Base-by-base conservation (phyloP, 64 coral and sea anemone genomes). In the Dendrophyllia cribrosa region DNA sequence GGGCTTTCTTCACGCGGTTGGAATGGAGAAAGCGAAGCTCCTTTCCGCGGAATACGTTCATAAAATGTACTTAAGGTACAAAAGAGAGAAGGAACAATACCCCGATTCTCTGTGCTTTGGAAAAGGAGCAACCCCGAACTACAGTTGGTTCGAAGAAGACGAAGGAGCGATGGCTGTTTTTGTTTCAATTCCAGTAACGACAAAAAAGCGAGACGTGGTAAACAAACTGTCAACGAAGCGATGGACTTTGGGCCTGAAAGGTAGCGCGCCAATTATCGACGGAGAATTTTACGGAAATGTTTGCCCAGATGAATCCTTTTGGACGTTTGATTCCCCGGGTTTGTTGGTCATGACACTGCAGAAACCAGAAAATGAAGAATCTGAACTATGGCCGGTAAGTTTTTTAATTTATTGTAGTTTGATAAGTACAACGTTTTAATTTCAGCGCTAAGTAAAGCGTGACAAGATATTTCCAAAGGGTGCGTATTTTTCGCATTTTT, bases 101-200 rank as follows among this genome's bases (percentile, higher is more conserved):
- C 83, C 93, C 61, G 81, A 92, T 6, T 91, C 92, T 23, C 44
- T 91, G 47, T 64, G 59, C 73, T 91, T 93, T 47, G 95, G 95
- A 8, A 56, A 88, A 59, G 95, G 81, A 58, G 90, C 89, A 5
- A 97, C 95, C 8, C 19, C 95, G 51, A 70, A 90, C 19, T 97
- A 97, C 69, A 97, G 95, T 71, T 97, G 95, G 95, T 75, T 56
- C 11, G 95, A 97, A 72, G 95, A 97, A 72, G 95, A 93, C 8
- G 92, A 94, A 46, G 95, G 95, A 4, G 68, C 81, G 3, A 91
- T 97, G 52, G 86, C 92, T 20, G 95, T 97, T 16, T 58, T 97
- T 53, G 85, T 97, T 51, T 97, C 95, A 11, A 64, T 97, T 13
- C 92, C 95, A 10, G 76, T 93, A 19, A 59, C 70, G 24, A 23